Percentiles rank a stretch among this genome's conserved stretches.
phyloP scores from a whole-genome alignment of 2,888 invertebrate species.

The Cataglyphis albicans region DNA sequence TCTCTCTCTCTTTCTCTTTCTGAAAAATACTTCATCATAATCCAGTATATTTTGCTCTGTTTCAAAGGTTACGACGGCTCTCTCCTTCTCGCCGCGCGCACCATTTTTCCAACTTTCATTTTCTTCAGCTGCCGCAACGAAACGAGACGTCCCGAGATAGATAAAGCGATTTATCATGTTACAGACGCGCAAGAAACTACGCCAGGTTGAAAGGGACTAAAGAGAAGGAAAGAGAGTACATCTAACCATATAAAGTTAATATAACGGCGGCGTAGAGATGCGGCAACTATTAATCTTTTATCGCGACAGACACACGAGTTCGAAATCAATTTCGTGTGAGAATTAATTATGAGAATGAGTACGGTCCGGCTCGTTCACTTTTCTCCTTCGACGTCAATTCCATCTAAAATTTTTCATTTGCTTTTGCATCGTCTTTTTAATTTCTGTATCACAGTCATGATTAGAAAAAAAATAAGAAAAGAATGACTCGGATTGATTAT shows the following conservation, averaged over 20 bases:
- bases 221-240: conserved; percentile 34
- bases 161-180: conserved; percentile 64
- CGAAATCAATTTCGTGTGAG: conserved; percentile 49
- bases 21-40: conserved; percentile 62
- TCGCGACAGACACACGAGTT: conserved; percentile 37
- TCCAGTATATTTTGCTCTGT: conserved; percentile 56
- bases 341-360: conserved; percentile 52
- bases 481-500: not conserved
- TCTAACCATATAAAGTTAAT: conserved; percentile 45
- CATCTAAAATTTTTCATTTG: conserved; percentile 33
- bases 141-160: conserved; percentile 37
- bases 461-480: not conserved
- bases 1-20: not conserved
- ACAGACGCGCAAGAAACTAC: conserved; percentile 60
- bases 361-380: conserved; percentile 42
- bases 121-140: conserved; percentile 24
- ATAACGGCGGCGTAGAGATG: conserved; percentile 45
- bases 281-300: conserved; percentile 52
- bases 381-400: conserved; percentile 33
- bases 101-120: conserved; percentile 53
- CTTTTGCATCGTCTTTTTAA: not conserved
- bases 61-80: conserved; percentile 57
- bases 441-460: not conserved
- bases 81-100: conserved; percentile 1
- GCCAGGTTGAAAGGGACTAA: conserved; percentile 28